Conservation (phyloP, 2,113 vertebrate species). For the Tragelaphus imberbis region DNA sequence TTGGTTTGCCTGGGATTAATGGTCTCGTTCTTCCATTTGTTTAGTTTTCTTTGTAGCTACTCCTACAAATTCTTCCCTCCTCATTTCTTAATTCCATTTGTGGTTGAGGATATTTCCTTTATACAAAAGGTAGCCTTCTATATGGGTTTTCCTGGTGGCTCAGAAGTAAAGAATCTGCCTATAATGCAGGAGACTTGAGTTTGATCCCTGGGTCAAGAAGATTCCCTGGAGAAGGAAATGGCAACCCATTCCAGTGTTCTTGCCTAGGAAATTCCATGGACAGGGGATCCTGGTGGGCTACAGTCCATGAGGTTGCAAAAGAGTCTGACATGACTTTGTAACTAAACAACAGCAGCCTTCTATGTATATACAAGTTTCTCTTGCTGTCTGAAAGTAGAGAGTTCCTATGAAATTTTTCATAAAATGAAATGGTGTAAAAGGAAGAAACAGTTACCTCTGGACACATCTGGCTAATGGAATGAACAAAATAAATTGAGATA, state of each 20-base stretch:
- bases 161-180: not conserved
- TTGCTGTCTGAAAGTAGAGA: not conserved
- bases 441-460: not conserved
- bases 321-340: not conserved
- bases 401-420: not conserved
- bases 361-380: not conserved
- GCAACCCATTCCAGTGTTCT: not conserved
- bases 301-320: not conserved
- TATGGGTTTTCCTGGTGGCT: not conserved
- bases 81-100: not conserved
- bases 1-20: not conserved
- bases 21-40: not conserved
- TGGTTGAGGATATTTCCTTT: not conserved
- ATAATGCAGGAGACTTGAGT: not conserved
- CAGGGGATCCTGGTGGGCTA: not conserved
- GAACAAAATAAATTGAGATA: not conserved
- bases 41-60: not conserved
- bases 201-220: not conserved
- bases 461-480: not conserved
- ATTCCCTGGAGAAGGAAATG: not conserved
- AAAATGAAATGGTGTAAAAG: not conserved
- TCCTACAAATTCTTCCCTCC: not conserved
- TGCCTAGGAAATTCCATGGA: not conserved
- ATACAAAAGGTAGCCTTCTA: not conserved
- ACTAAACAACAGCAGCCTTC: not conserved